These are phyloP conservation scores for Montipora efflorescens DNA, from an alignment of 64 coral and sea anemone species.

Conservation along the genomic window DNA sequence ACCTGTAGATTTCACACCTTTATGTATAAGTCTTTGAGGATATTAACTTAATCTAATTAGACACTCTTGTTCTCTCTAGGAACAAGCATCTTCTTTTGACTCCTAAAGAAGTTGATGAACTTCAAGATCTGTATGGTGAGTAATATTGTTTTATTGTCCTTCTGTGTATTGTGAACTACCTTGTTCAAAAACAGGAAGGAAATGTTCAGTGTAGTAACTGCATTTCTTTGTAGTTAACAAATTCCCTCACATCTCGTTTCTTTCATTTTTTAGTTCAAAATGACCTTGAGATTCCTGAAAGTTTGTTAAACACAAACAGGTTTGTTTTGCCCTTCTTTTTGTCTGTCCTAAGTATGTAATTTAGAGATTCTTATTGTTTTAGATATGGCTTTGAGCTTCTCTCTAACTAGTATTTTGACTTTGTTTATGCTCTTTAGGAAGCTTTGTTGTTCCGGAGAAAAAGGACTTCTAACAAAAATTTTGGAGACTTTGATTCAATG, in stretches of 20 bases:
- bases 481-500: constrained; percentile 82
- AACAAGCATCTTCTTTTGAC: constrained; percentile 96
- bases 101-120: constrained; percentile 80
- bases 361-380: too few relatives aligned
- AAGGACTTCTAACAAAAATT: constrained; percentile 93
- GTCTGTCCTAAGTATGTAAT: too few relatives aligned
- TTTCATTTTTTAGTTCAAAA: constrained; percentile 83
- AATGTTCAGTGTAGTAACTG: too few relatives aligned
- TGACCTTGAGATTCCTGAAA: constrained; percentile 85
- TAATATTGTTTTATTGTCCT: not conserved
- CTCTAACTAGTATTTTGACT: not conserved
- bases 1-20: not conserved
- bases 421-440: constrained; percentile 7
- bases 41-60: not conserved
- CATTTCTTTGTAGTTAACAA: too few relatives aligned
- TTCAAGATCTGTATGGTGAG: constrained; percentile 91
- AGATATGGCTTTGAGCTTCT: too few relatives aligned
- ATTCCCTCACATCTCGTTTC: not conserved
- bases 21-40: not conserved
- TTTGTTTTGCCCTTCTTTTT: not conserved
- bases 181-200: too few relatives aligned
- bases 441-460: constrained; percentile 84
- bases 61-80: constrained; percentile 14
- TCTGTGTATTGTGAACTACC: not conserved
- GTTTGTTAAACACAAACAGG: constrained; percentile 66